A percentile compares a stretch with the other conserved stretches of the same genome.
Evolutionary conservation across 2,113 vertebrate genomes (phyloP).

Genomic region (Poeciliopsis prolifica): DNA sequence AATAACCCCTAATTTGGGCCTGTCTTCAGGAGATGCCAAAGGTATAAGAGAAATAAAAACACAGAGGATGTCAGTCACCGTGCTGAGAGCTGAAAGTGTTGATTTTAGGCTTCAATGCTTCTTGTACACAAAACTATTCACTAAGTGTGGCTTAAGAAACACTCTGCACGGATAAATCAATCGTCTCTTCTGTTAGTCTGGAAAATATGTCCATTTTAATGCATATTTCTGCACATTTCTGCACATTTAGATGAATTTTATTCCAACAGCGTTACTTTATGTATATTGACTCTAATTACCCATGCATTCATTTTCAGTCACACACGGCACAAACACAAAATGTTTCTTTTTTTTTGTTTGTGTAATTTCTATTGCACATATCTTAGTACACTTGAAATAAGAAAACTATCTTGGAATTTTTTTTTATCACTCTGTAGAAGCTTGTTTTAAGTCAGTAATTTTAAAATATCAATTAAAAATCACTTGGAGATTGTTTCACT

Average conservation of each 20-base stretch:
- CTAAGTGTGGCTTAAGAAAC: conserved; percentile 1
- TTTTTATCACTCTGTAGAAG: too few species aligned
- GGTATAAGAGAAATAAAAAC: conserved; percentile 51
- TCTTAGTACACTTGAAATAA: not conserved
- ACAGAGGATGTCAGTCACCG: conserved; percentile 13
- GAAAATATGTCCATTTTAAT: not conserved
- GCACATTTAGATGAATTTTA: not conserved
- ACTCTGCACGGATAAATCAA: not conserved
- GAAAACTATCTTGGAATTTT: not conserved
- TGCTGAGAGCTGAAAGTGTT: conserved; percentile 11
- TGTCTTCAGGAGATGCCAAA: conserved; percentile 66
- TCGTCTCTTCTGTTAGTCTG: not conserved
- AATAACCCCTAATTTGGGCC: conserved; percentile 77
- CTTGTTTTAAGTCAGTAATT: too few species aligned
- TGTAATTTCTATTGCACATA: too few species aligned
- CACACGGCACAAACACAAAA: too few species aligned
- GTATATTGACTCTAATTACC: not conserved
- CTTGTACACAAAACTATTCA: conserved; percentile 42
- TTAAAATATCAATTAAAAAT: too few species aligned
- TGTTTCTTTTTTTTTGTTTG: too few species aligned
- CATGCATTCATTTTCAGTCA: not conserved
- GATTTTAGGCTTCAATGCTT: conserved; percentile 12
- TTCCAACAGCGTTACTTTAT: conserved; percentile 12
- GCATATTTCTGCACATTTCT: not conserved
- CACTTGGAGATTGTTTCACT: too few species aligned